Percentiles rank a stretch among this genome's conserved stretches.
phyloP scores from a whole-genome alignment of 1,140 invertebrate genomes.

The Heliconius eleuchia region DNA sequence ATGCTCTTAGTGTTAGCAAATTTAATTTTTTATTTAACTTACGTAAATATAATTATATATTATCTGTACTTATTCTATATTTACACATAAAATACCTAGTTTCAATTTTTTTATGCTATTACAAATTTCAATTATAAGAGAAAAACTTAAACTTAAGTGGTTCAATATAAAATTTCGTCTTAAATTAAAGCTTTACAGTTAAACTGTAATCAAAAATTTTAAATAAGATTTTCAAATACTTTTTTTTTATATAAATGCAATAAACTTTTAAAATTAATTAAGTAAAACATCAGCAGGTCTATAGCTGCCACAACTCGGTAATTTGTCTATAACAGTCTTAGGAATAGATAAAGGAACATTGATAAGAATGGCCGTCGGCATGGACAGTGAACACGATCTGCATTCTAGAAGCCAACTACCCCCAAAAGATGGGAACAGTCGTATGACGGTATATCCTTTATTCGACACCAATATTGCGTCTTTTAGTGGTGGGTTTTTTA shows the following conservation, averaged over 20 bases:
- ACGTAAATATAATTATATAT: too few species aligned
- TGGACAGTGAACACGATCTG: slow-evolving; percentile 65
- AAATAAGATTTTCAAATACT: too few species aligned
- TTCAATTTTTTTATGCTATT: too few species aligned
- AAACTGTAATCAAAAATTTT: too few species aligned
- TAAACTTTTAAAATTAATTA: slow-evolving; percentile 46
- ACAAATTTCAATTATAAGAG: too few species aligned
- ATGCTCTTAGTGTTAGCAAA: too few species aligned
- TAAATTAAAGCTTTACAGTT: too few species aligned
- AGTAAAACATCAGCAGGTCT: slow-evolving; percentile 74
- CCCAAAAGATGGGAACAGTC: slow-evolving; percentile 79
- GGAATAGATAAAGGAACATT: slow-evolving; percentile 68
- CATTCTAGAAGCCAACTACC: slow-evolving; percentile 80
- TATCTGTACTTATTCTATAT: too few species aligned
- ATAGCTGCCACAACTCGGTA: slow-evolving; percentile 77
- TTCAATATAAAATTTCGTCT: too few species aligned
- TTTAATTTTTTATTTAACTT: too few species aligned
- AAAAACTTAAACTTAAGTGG: too few species aligned
- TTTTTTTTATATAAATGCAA: background rate
- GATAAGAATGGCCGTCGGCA: slow-evolving; percentile 73
- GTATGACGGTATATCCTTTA: slow-evolving; percentile 81
- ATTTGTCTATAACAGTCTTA: slow-evolving; percentile 58
- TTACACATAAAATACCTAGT: too few species aligned
- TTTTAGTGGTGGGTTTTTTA: slow-evolving; percentile 75
- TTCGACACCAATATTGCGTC: slow-evolving; percentile 82